Percentiles rank a stretch among this genome's conserved stretches.
Evolutionary conservation across 30 jellyfish, hydroid and myxozoan genomes (phyloP).

Genomic region (Hydractinia echinata): DNA sequence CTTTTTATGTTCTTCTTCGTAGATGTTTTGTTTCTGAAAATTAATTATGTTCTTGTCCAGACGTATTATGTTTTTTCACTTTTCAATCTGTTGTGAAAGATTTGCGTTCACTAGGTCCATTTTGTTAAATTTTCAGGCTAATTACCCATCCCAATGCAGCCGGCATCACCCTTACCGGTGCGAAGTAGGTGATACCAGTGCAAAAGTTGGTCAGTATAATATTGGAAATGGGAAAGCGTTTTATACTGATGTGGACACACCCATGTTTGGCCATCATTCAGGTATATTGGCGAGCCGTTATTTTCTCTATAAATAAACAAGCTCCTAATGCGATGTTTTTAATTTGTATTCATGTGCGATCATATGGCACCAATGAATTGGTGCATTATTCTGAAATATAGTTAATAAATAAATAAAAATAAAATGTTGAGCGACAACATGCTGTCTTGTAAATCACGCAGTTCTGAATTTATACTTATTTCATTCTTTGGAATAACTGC

Average conservation of each 20-base stretch:
- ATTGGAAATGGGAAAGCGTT: constrained; percentile 88
- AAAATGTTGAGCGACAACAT: too few species aligned
- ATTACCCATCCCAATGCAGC: constrained; percentile 47
- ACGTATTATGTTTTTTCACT: not conserved
- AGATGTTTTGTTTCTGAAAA: not conserved
- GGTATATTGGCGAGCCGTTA: constrained; percentile 18
- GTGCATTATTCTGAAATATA: too few species aligned
- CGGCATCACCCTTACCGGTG: constrained; percentile 69
- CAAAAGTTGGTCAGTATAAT: constrained; percentile 65
- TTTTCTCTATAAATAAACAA: too few species aligned
- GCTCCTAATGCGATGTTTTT: too few species aligned
- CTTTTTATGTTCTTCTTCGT: not conserved
- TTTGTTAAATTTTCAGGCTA: constrained; percentile 36
- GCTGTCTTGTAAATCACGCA: too few species aligned
- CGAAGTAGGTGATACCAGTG: constrained; percentile 82
- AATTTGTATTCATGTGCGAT: too few species aligned
- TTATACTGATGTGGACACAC: constrained; percentile 63
- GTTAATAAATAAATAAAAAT: too few species aligned
- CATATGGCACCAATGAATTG: too few species aligned
- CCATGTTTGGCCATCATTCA: constrained; percentile 64
- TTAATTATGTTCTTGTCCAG: not conserved
- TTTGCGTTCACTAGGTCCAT: not conserved
- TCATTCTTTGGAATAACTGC: too few species aligned
- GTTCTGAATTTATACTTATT: too few species aligned
- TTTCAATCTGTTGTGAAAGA: not conserved